These are phyloP conservation scores for Ahaetulla prasina DNA, from an alignment of 2,113 vertebrate species.

Conservation along the genomic window DNA sequence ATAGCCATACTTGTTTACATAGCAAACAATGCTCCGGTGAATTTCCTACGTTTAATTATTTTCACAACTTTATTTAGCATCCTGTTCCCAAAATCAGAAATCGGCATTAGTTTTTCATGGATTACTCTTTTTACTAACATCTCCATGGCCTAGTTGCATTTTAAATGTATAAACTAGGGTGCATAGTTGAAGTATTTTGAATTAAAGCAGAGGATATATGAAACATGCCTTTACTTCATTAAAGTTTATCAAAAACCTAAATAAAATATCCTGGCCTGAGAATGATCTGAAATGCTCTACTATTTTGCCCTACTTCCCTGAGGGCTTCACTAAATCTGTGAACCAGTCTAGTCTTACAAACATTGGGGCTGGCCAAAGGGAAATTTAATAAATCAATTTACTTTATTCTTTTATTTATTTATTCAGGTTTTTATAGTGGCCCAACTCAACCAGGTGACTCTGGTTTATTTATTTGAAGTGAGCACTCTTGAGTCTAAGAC, in stretches of 20 bases:
- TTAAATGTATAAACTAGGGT: background rate
- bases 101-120: background rate
- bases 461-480: background rate
- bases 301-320: background rate
- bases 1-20: background rate
- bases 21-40: background rate
- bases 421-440: background rate
- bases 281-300: background rate
- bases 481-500: background rate
- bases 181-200: background rate
- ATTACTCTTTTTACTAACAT: background rate
- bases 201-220: background rate
- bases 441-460: background rate
- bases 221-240: background rate
- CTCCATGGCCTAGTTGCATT: background rate
- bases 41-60: background rate
- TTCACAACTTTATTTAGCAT: background rate
- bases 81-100: background rate
- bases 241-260: background rate
- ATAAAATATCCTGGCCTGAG: background rate
- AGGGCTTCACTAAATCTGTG: background rate
- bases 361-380: background rate
- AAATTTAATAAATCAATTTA: background rate
- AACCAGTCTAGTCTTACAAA: background rate
- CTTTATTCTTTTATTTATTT: background rate